These are phyloP conservation scores for Mareca strepera DNA, from an alignment of 2,797 vertebrate species.

Conservation along the genomic window DNA sequence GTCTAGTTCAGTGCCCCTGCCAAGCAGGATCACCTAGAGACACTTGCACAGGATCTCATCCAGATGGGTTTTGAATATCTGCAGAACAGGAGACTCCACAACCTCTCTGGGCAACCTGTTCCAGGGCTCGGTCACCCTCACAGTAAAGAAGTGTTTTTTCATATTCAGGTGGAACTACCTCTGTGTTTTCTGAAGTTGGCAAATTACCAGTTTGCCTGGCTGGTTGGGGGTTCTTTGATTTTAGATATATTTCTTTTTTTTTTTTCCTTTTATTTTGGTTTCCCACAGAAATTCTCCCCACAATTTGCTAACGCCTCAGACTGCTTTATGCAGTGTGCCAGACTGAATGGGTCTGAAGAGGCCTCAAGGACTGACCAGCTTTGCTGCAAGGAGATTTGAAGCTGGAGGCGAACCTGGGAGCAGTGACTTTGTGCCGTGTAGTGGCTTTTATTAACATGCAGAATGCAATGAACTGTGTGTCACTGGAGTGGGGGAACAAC, in stretches of 20 bases:
- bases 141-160: no score
- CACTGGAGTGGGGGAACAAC: not conserved
- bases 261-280: not conserved
- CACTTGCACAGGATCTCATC: no score
- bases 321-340: conserved; percentile 24
- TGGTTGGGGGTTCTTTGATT: not conserved
- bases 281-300: not conserved
- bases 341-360: conserved; percentile 38
- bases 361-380: conserved; percentile 49
- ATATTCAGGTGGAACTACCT: no score
- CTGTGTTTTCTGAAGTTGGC: not conserved
- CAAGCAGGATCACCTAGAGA: no score
- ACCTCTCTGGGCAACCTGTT: no score
- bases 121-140: no score
- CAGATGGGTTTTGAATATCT: no score
- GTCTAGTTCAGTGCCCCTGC: no score
- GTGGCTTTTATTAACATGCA: conserved; percentile 39
- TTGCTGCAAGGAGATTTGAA: conserved; percentile 43
- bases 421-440: conserved; percentile 36
- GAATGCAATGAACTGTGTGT: not conserved
- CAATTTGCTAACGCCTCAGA: not conserved
- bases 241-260: not conserved
- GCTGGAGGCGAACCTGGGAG: conserved; percentile 48
- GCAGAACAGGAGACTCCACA: no score
- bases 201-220: not conserved